A percentile compares a stretch with the other conserved stretches of the same genome.
These are phyloP conservation scores for Epizoanthus scotinus DNA, from an alignment of 92 coral and sea anemone species.

Conservation along the genomic window DNA sequence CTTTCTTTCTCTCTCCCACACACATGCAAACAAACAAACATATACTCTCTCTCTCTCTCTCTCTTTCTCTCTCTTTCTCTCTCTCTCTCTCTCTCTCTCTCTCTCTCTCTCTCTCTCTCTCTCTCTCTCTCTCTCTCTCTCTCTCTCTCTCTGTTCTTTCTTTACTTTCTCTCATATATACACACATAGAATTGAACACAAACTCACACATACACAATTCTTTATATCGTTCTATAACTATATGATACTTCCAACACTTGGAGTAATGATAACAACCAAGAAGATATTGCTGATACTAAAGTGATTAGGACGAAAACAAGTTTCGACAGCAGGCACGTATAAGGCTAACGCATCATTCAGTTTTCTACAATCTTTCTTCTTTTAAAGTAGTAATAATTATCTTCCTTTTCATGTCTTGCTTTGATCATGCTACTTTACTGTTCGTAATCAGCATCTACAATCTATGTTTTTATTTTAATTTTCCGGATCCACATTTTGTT, in stretches of 20 bases:
- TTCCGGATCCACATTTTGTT: background rate
- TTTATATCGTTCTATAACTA: background rate
- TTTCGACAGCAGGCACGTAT: background rate
- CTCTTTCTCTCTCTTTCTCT: no score
- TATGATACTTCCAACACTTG: background rate
- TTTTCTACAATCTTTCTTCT: background rate
- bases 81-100: no score
- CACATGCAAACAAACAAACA: no score
- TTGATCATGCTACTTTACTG: background rate
- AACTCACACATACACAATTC: background rate
- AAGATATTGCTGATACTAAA: conserved; percentile 1
- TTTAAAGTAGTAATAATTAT: background rate
- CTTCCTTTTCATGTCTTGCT: background rate
- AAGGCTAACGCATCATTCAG: background rate
- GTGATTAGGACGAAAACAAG: background rate
- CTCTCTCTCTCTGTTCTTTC: no score
- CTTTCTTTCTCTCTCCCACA: no score
- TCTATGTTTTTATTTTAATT: background rate
- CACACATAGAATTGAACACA: no score
- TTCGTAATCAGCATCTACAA: background rate
- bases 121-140: background rate
- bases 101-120: no score
- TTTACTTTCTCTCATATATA: no score
- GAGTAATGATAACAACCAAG: background rate
- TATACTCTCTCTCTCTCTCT: no score